Base-by-base conservation (phyloP, 2,797 vertebrate genomes). In the Falco rusticolus region DNA sequence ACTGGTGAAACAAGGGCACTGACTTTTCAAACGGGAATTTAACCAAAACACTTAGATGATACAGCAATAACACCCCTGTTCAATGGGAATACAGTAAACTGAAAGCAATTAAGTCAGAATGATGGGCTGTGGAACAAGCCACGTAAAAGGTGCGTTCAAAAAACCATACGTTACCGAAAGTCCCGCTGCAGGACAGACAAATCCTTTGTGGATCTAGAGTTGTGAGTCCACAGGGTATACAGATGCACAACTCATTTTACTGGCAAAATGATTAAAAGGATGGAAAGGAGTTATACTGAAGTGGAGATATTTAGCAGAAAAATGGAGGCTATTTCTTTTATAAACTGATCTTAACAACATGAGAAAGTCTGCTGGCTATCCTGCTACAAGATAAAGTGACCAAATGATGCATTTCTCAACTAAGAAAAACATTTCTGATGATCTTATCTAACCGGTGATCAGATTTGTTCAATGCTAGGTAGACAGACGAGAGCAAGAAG, bases 21-120 rank as follows among this genome's bases (percentile, higher is more conserved):
- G 63, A 33, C 51, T 14, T 56, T 50, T n/a, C 78, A 41, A 50
- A 43, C 5, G 5, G 69, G 77, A 84, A 69, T 53, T 45, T 28
- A 68, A 60, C n/a, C 69, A 41, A 61, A 81, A 81, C 37, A 8
- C 47, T 34, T 6, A 1, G 28, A n/a, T 9, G 50, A 31, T 22
- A 13, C 13, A 65, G 77, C 64, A 78, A 5, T 4, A 56, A 76
- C 39, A 34, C 6, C n/a, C 39, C 50, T 5, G 33, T 9, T 65
- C 33, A 13, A 11, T 1, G 10, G 13, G 47, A 37, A 39, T 3
- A 25, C 0, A 13, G 43, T 1, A 39, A 53, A 61, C 2, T 10
- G 61, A 16, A 45, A 48, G 20, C 11, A 31, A 78, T 8, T 15
- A 25, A 39, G 31, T 17, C 20, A 10, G 57, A 56, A 16, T 1